A percentile compares a stretch with the other conserved stretches of the same genome.
Conservation (phyloP, 2,797 vertebrate species). For the Fistularia commersonii region DNA sequence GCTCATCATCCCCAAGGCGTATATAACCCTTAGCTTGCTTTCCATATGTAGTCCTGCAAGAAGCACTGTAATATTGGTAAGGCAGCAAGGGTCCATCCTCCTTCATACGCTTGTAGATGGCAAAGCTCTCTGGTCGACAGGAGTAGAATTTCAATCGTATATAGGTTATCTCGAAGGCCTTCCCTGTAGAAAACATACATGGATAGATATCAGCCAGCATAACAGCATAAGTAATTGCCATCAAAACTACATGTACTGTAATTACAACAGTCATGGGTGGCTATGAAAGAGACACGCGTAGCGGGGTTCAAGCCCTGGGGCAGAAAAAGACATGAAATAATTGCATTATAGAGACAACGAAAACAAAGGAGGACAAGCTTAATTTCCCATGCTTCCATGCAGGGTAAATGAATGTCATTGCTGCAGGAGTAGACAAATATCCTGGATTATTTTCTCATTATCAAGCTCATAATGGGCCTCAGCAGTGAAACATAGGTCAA, state of each 20-base stretch:
- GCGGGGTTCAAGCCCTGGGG: slow-evolving; percentile 29
- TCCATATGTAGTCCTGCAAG: slow-evolving; percentile 82
- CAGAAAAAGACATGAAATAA: slow-evolving; percentile 27
- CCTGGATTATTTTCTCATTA: slow-evolving; percentile 56
- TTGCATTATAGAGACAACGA: slow-evolving; percentile 44
- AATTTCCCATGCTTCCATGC: slow-evolving; percentile 45
- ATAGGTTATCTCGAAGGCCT: slow-evolving; percentile 93
- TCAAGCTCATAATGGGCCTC: slow-evolving; percentile 34
- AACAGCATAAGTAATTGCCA: slow-evolving; percentile 23
- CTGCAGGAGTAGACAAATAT: slow-evolving; percentile 45
- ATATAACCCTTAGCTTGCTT: slow-evolving; percentile 68
- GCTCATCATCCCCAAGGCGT: slow-evolving; percentile 82
- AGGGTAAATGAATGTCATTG: slow-evolving; percentile 50
- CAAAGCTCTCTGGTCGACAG: slow-evolving; percentile 92
- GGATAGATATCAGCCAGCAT: slow-evolving; percentile 26
- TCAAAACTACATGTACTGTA: slow-evolving; percentile 16
- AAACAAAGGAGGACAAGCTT: slow-evolving; percentile 46
- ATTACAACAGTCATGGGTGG: slow-evolving; percentile 16
- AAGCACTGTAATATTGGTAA: slow-evolving; percentile 93
- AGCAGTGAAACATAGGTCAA: slow-evolving; percentile 47
- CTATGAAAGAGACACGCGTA: slow-evolving; percentile 33
- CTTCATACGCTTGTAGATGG: slow-evolving; percentile 85
- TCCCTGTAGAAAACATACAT: slow-evolving; percentile 75
- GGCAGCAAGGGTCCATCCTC: slow-evolving; percentile 80
- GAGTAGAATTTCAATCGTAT: slow-evolving; percentile 92